phyloP scores from a whole-genome alignment of 2,888 invertebrate species.

The Neoaliturus tenellus region DNA sequence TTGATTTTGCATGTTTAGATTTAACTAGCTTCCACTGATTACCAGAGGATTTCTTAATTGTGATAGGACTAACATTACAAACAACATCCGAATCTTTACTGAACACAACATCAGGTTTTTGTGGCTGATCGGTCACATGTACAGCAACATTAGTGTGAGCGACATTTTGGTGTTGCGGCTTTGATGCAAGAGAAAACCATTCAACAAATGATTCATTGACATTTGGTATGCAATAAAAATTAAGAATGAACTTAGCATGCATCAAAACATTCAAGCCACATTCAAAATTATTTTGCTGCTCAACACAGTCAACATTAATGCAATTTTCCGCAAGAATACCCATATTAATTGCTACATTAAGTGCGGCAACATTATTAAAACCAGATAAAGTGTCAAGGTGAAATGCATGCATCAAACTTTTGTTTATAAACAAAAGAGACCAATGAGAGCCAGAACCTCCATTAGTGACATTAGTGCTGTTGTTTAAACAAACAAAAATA shows the following conservation, averaged over 20 bases:
- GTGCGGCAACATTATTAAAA: conserved; percentile 10
- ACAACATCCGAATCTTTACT: no score
- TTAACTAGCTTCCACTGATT: not conserved
- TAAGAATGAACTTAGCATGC: conserved; percentile 16
- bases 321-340: not conserved
- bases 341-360: not conserved
- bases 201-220: not conserved
- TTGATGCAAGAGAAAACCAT: conserved; percentile 1
- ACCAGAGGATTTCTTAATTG: not conserved
- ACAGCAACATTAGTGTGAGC: not conserved
- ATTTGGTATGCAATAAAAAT: not conserved
- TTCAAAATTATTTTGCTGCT: not conserved
- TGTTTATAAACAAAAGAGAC: conserved; percentile 24
- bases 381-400: not conserved
- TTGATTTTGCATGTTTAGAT: not conserved
- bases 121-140: not conserved
- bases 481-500: not conserved
- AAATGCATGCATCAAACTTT: not conserved
- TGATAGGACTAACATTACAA: not conserved
- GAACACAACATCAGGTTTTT: not conserved
- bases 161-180: not conserved
- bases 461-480: not conserved
- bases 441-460: conserved; percentile 15
- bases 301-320: not conserved
- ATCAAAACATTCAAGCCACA: conserved; percentile 17